Conservation (phyloP, 1,140 invertebrate genomes). For the Chelonus insularis region DNA sequence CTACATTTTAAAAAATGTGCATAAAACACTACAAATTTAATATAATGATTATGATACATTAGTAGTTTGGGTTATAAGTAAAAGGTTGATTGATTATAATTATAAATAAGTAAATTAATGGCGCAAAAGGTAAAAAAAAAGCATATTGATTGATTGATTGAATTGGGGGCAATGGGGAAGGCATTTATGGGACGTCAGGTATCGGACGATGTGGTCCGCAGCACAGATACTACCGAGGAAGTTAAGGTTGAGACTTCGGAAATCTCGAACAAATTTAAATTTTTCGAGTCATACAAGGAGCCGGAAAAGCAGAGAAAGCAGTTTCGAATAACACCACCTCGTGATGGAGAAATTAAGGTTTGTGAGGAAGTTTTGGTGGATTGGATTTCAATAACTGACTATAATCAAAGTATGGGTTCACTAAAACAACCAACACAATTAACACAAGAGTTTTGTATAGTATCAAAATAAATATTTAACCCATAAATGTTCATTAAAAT, state of each 20-base stretch:
- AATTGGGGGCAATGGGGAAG: conserved; percentile 40
- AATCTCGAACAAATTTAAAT: conserved; percentile 83
- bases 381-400: background rate
- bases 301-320: conserved; percentile 70
- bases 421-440: too few species aligned
- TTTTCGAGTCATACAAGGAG: conserved; percentile 85
- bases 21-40: background rate
- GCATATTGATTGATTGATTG: conserved; percentile 6
- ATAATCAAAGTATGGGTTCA: too few species aligned
- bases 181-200: conserved; percentile 62
- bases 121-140: too few species aligned
- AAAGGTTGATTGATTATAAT: too few species aligned
- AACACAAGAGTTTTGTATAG: too few species aligned
- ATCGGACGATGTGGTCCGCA: conserved; percentile 73
- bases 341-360: conserved; percentile 72
- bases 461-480: too few species aligned
- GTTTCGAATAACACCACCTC: conserved; percentile 84
- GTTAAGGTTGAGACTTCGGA: conserved; percentile 78
- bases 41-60: background rate
- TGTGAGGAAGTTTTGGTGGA: conserved; percentile 23
- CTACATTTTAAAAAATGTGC: too few species aligned
- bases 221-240: conserved; percentile 73
- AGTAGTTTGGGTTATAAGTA: too few species aligned
- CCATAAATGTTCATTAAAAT: too few species aligned
- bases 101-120: too few species aligned